phyloP scores from a whole-genome alignment of 2,888 invertebrate genomes.

The Cyclophora albipunctata region DNA sequence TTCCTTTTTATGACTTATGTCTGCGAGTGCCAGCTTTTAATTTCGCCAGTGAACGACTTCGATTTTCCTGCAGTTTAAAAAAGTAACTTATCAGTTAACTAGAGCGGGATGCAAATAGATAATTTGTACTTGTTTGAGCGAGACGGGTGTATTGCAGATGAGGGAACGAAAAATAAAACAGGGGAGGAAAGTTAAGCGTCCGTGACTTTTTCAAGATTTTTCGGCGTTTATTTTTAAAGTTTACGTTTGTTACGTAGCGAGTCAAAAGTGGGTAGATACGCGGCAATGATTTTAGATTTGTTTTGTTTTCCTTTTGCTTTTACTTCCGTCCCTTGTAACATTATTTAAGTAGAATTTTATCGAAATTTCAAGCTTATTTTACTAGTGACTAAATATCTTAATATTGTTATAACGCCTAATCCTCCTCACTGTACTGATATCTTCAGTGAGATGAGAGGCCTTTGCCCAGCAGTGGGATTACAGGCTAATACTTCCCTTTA shows the following conservation, averaged over 20 bases:
- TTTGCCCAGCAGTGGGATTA: too few species aligned
- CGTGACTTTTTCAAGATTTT: constrained; percentile 75
- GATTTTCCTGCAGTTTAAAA: constrained; percentile 72
- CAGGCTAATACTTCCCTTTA: too few species aligned
- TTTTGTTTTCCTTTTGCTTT: constrained; percentile 50
- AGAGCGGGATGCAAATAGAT: constrained; percentile 44
- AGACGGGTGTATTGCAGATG: constrained; percentile 42
- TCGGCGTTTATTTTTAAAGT: constrained; percentile 71
- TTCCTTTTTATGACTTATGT: constrained; percentile 69
- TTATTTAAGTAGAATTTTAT: too few species aligned
- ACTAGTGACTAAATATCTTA: too few species aligned
- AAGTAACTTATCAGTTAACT: constrained; percentile 71
- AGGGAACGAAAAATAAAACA: constrained; percentile 73
- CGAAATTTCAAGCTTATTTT: too few species aligned
- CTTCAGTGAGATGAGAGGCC: too few species aligned
- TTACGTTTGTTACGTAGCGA: constrained; percentile 53
- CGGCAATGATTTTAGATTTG: constrained; percentile 57
- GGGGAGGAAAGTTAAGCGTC: constrained; percentile 76
- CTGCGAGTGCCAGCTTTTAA: constrained; percentile 70
- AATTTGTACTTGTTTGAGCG: constrained; percentile 18
- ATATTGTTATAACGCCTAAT: too few species aligned
- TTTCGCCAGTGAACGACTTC: constrained; percentile 65
- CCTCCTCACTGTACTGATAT: too few species aligned
- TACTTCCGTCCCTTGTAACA: constrained; percentile 22
- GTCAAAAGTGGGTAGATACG: constrained; percentile 26